Conservation (phyloP, 2,888 invertebrate genomes). For the Drosophila fulvimacula region DNA sequence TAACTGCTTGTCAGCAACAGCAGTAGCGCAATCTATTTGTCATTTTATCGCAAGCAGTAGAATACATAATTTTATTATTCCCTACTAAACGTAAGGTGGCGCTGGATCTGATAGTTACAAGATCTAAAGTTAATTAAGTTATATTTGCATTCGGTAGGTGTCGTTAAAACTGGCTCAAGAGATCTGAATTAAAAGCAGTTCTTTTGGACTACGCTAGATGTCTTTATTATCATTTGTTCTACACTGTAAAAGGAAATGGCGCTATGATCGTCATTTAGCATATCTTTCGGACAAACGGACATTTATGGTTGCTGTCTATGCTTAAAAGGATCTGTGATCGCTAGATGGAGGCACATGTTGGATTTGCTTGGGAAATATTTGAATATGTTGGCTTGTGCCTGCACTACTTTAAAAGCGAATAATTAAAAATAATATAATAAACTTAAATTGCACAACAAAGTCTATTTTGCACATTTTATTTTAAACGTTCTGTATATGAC, state of each 20-base stretch:
- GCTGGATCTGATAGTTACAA: neutral
- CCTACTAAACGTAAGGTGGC: neutral
- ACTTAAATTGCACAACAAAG: neutral
- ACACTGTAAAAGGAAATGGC: neutral
- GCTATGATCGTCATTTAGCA: neutral
- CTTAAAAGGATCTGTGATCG: neutral
- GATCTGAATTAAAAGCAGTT: neutral
- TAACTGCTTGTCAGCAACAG: constrained; percentile 1
- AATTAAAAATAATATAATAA: neutral
- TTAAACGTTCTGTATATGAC: constrained; percentile 3
- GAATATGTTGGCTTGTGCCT: neutral
- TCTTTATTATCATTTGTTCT: neutral
- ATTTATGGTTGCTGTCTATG: neutral
- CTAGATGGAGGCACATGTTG: neutral
- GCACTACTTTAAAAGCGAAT: neutral
- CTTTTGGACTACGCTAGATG: neutral
- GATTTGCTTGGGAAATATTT: neutral
- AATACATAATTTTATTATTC: neutral
- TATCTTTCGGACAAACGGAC: neutral
- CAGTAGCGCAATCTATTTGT: neutral
- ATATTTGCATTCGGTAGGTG: no score
- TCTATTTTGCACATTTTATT: neutral
- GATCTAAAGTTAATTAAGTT: no score
- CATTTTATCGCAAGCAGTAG: neutral
- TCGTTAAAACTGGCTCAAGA: no score